Base-by-base conservation (phyloP, 2,888 invertebrate genomes). In the Heteropelma amictum region DNA sequence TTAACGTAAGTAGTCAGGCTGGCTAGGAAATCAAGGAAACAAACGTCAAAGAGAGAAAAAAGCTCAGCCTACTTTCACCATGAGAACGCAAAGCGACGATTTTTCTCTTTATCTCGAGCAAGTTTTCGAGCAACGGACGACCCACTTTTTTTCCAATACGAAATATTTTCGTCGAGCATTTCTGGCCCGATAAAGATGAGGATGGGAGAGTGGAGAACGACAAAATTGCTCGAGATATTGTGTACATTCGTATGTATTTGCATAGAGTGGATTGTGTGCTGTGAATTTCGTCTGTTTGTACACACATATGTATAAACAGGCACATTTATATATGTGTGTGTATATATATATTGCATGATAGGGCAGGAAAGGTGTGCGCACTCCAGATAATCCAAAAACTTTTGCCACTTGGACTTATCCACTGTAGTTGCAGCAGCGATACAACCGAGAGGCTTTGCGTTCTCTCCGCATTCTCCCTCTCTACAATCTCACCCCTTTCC, bases 381-480 rank as follows among this genome's bases (percentile, higher is more conserved):
- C 69, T 72, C 60, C 65, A 58, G 64, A 76, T 76, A 70, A 72
- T 76, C 69, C 76, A 65, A 70, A 72, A 76, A 76, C 51, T 69
- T 72, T 76, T 54, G 38, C 56, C 51, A 58, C 63, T 40, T 33
- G 75, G 65, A 75, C 70, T 61, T 64, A 64, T 70, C 53, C 21
- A 60, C 51, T 65, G 35, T 60, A 40, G 33, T 21, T 58, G 67
- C 54, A 49, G 38, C 49, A 68, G 21, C 26, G 58, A 30, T 35
- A 49, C 23, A 35, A 17, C 7, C 7, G 21, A 58, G 58, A 60
- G 58, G 28, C 40, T 49, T 40, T 49, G 49, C 28, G 17, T 42
- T 67, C 38, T 45, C 49, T 30, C 58, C 12, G 17, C 49, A 33
- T 49, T 67, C 56, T 45, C 17, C 67, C 21, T n/a, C 17, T 14